Evolutionary conservation across 2,888 invertebrate genomes (phyloP).

Genomic region (Cantharis lateralis): DNA sequence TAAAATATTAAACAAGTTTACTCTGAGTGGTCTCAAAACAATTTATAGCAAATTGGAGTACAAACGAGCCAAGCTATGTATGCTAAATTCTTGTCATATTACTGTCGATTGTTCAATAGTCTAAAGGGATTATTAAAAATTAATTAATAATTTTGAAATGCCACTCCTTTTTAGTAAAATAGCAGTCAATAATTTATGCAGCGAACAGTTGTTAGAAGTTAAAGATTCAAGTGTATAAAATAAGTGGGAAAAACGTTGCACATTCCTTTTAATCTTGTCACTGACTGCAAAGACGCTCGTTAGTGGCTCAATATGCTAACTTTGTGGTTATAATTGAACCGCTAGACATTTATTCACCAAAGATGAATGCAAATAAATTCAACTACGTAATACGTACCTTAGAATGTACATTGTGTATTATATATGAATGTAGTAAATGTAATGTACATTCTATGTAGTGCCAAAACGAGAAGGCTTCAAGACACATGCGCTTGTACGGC

Average conservation of each 20-base stretch:
- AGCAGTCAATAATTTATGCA: not conserved
- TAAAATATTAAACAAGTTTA: not conserved
- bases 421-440: slow-evolving; percentile 35
- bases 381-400: not conserved
- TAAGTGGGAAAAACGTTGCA: not conserved
- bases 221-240: not conserved
- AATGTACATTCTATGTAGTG: slow-evolving; percentile 39
- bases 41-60: not conserved
- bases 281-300: slow-evolving; percentile 9
- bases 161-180: too few relatives aligned
- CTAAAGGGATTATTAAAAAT: not conserved
- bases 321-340: slow-evolving; percentile 15
- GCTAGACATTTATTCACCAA: slow-evolving; percentile 6
- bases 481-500: slow-evolving; percentile 38
- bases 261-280: not conserved
- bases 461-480: slow-evolving; percentile 28
- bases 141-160: not conserved
- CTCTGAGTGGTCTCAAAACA: not conserved
- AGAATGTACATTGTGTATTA: slow-evolving; percentile 16
- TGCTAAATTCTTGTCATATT: too few relatives aligned
- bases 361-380: slow-evolving; percentile 17
- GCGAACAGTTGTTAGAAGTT: not conserved
- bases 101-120: not conserved
- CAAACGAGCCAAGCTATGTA: not conserved
- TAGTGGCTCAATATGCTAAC: slow-evolving; percentile 13